A percentile compares a stretch with the other conserved stretches of the same genome.
These are phyloP conservation scores for Notolepis coatsorum DNA, from an alignment of 2,797 vertebrate genomes.

Conservation along the genomic window DNA sequence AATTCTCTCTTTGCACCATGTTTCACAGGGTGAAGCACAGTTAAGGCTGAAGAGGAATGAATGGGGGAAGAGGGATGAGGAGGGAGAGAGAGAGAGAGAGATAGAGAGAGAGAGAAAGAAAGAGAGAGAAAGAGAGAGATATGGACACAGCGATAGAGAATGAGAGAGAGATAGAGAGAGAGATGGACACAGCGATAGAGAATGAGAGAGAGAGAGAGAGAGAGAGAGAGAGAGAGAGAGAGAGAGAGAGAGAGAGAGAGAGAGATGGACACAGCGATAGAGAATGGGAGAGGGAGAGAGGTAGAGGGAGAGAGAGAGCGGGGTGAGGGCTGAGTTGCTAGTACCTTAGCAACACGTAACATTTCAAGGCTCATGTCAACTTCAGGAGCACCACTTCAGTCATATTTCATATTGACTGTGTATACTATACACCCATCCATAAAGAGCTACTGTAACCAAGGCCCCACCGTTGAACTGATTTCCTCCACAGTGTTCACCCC, in stretches of 20 bases:
- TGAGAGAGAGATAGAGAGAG: constrained; percentile 6
- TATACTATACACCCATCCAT: constrained; percentile 25
- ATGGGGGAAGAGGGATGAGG: too few relatives aligned
- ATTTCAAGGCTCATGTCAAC: constrained; percentile 24
- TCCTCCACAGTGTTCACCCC: too few relatives aligned
- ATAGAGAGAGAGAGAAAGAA: background rate
- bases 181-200: background rate
- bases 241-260: constrained; percentile 10
- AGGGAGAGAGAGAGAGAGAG: background rate
- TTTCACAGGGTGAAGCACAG: constrained; percentile 8
- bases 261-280: background rate
- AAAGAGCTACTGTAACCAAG: constrained; percentile 17
- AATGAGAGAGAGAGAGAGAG: background rate
- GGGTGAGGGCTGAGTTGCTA: background rate
- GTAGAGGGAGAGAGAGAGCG: background rate
- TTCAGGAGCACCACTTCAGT: constrained; percentile 30
- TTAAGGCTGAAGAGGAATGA: constrained; percentile 11
- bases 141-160: constrained; percentile 16
- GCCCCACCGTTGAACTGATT: constrained; percentile 11
- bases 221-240: constrained; percentile 1
- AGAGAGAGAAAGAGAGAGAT: background rate
- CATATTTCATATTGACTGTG: constrained; percentile 31
- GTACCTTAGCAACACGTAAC: background rate
- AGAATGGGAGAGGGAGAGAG: background rate
- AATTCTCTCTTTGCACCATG: constrained; percentile 10